A percentile compares a stretch with the other conserved stretches of the same genome.
Evolutionary conservation across 2,113 vertebrate genomes (phyloP).

Genomic region (Hiodon tergisus): DNA sequence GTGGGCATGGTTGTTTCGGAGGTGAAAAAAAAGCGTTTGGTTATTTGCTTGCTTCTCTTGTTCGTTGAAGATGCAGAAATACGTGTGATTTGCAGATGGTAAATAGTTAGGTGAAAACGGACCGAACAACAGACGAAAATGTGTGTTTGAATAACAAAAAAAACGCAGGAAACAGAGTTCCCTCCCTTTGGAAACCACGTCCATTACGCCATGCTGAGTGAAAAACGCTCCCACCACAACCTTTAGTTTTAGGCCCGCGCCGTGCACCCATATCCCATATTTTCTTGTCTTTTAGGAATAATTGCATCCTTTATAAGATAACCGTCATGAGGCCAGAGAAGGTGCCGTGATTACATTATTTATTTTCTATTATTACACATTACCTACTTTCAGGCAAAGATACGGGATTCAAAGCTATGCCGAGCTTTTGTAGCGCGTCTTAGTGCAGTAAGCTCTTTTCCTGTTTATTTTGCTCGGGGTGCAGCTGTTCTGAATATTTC

Average conservation of each 20-base stretch:
- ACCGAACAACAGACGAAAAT: neutral
- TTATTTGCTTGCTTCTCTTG: neutral
- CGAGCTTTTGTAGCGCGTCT: neutral
- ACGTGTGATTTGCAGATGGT: neutral
- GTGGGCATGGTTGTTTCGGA: neutral
- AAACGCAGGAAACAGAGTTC: neutral
- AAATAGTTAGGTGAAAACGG: no score
- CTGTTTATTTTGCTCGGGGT: neutral
- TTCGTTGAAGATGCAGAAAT: neutral
- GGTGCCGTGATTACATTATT: neutral
- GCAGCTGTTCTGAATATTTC: neutral
- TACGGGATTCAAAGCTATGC: neutral
- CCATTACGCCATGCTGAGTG: neutral
- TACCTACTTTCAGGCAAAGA: neutral
- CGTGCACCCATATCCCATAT: neutral
- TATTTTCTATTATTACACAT: neutral
- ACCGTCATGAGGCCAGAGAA: neutral
- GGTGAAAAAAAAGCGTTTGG: slow-evolving; percentile 2
- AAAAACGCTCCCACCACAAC: neutral
- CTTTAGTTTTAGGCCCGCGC: neutral
- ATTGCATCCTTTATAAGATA: neutral
- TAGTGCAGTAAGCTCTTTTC: neutral
- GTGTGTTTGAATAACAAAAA: neutral
- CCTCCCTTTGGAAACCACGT: neutral
- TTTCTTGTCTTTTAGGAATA: neutral